Percentiles rank a stretch among this genome's conserved stretches.
These are phyloP conservation scores for Plusia festucae DNA, from an alignment of 2,888 invertebrate species.

Conservation along the genomic window DNA sequence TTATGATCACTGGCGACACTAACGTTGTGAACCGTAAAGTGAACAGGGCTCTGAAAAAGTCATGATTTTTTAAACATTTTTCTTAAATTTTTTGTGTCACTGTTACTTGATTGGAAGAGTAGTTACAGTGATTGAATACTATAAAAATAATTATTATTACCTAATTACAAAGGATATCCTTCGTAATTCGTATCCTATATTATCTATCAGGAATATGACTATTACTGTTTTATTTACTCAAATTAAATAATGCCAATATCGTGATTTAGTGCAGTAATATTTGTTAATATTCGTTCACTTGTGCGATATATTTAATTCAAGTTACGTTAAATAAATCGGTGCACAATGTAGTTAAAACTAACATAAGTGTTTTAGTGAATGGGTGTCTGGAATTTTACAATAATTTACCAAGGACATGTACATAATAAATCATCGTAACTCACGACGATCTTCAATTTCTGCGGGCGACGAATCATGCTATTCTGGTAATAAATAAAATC, in stretches of 20 bases:
- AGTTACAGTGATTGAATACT: slow-evolving; percentile 25
- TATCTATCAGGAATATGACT: slow-evolving; percentile 17
- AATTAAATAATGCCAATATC: slow-evolving; percentile 38
- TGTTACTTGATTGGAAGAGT: slow-evolving; percentile 33
- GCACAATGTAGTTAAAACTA: slow-evolving; percentile 65
- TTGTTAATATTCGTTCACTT: slow-evolving; percentile 54
- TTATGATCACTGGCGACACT: slow-evolving; percentile 35
- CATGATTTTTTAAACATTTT: slow-evolving; percentile 56
- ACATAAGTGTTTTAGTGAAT: slow-evolving; percentile 72
- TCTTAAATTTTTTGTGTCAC: slow-evolving; percentile 60
- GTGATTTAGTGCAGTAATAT: slow-evolving; percentile 44
- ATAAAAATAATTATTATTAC: too few species aligned
- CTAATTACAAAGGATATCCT: slow-evolving; percentile 11
- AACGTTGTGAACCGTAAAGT: slow-evolving; percentile 44
- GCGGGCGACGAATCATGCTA: slow-evolving; percentile 81
- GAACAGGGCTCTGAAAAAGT: slow-evolving; percentile 49
- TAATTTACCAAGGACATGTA: slow-evolving; percentile 86
- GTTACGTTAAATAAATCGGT: slow-evolving; percentile 54
- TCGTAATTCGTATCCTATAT: not conserved
- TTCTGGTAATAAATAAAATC: slow-evolving; percentile 81
- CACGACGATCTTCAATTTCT: slow-evolving; percentile 82
- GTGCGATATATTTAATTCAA: slow-evolving; percentile 60
- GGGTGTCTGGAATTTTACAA: slow-evolving; percentile 76
- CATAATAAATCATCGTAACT: slow-evolving; percentile 83
- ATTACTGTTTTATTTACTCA: slow-evolving; percentile 49